These are phyloP conservation scores for Aethes cnicana DNA, from an alignment of 2,888 invertebrate species.

Conservation along the genomic window DNA sequence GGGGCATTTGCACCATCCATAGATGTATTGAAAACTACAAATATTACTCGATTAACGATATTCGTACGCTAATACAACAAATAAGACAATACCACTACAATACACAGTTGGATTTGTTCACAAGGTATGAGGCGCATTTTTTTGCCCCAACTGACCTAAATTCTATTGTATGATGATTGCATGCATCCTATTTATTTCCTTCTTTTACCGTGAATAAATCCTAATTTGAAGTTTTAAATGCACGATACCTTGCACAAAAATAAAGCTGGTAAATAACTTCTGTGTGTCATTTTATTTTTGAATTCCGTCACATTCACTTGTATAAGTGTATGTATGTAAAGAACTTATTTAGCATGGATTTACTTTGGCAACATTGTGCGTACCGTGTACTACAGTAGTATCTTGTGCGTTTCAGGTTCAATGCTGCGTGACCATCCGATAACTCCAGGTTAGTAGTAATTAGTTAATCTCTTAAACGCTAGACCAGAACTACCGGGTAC, in stretches of 20 bases:
- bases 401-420: constrained; percentile 62
- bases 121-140: no score
- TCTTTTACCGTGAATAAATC: neutral
- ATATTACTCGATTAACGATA: no score
- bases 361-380: neutral
- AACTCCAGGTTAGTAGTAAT: constrained; percentile 63
- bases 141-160: no score
- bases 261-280: neutral
- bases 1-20: no score
- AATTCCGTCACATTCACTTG: neutral
- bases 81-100: no score
- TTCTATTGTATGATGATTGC: no score
- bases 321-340: neutral
- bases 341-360: constrained; percentile 6
- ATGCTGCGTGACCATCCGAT: constrained; percentile 78
- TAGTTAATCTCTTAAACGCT: neutral
- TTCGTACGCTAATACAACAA: no score
- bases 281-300: neutral
- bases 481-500: no score
- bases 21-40: no score
- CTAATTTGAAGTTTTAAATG: neutral
- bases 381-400: constrained; percentile 6
- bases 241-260: neutral
- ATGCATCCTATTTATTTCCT: neutral
- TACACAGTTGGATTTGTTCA: no score